Evolutionary conservation across 2,888 invertebrate species (phyloP), one percentile per base, ranked within the genome.

Genomic region (Scaptomyza tumidula): DNA sequence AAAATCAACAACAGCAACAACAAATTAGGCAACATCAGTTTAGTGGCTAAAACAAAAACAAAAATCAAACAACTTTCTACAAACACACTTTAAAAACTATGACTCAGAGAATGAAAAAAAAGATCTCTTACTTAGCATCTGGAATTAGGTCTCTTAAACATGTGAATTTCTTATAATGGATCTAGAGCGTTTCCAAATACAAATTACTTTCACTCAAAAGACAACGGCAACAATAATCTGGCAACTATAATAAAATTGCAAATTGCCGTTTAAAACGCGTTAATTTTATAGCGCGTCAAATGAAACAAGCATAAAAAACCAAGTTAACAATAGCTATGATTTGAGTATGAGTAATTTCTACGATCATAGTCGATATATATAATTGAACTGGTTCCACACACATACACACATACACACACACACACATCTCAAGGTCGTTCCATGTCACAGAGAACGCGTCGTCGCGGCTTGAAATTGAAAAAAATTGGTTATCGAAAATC

Each of bases 391-490:
- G 77, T 72, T 52, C 49, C 60, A 16, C 10, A 37, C 65, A 16
- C 14, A 37, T 62, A 16, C n/a, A 37, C 7, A 33, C 33, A 33
- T 11, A 35, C 35, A 35, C 33, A 33, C 33, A 35, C 35, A 35
- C 0, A n/a, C n/a, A n/a, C 48, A 45, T 46, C 77, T 72, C 83
- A 83, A 83, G 83, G 83, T 87, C 83, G 88, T 83, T 82, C 80
- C 88, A 55, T 74, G 74, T 66, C 85, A 71, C 85, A 71, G 86
- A 64, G 16, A 39, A 39, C 39, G 39, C 39, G 14, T 14, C 24
- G 24, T 14, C 45, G 58, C 44, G 57, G 53, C 63, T 69, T 66
- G 53, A 58, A 78, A 67, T 69, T 66, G 45, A 61, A 75, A 71
- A 66, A 76, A 78, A 80, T 74, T 74, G 68, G 44, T 64, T 75